Conservation (phyloP, 2,888 invertebrate species). For the Drosophila macrospina region DNA sequence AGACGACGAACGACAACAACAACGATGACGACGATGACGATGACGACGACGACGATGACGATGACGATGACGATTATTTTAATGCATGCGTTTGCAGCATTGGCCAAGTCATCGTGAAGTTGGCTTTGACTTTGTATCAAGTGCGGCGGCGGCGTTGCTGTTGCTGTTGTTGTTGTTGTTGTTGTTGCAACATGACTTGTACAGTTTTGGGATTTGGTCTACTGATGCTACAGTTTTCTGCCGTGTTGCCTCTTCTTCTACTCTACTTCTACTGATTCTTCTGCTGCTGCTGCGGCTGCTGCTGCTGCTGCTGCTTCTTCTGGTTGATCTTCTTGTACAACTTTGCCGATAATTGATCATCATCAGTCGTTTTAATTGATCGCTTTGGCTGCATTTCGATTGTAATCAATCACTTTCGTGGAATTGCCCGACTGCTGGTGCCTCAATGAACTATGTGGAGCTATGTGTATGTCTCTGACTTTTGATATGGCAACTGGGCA, state of each 20-base stretch:
- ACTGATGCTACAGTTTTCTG: not conserved
- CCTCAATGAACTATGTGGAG: constrained; percentile 65
- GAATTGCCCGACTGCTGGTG: constrained; percentile 50
- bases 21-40: constrained; percentile 15
- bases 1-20: constrained; percentile 10
- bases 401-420: constrained; percentile 82
- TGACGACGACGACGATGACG: constrained; percentile 27
- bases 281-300: not conserved
- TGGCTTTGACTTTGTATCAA: constrained; percentile 21
- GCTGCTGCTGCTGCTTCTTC: not conserved
- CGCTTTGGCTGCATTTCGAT: constrained; percentile 72
- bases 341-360: constrained; percentile 75
- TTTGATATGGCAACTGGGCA: constrained; percentile 7
- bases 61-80: constrained; percentile 50
- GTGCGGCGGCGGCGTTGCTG: not conserved
- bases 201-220: constrained; percentile 13
- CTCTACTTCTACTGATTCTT: not conserved
- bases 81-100: constrained; percentile 23
- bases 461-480: constrained; percentile 42
- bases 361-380: constrained; percentile 81
- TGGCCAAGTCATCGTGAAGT: constrained; percentile 19
- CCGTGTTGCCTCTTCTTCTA: constrained; percentile 10
- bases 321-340: constrained; percentile 38
- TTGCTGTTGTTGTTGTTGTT: not conserved
- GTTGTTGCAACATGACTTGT: constrained; percentile 10